Conservation (phyloP, 2,113 vertebrate genomes). For the Ammodytes dubius region DNA sequence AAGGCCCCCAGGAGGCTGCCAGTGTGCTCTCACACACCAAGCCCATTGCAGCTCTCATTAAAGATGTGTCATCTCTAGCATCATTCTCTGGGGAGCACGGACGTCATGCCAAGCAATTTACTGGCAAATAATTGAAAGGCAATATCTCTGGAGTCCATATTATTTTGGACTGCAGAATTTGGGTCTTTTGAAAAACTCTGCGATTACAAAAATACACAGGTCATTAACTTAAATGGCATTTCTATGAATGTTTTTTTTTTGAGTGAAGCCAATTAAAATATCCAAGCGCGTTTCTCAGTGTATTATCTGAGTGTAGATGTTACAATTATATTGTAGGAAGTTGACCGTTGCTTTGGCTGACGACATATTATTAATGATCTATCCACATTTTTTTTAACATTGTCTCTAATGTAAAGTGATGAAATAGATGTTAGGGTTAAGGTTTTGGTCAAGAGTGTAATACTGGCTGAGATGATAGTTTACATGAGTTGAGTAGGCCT, state of each 20-base stretch:
- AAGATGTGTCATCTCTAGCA: conserved; percentile 45
- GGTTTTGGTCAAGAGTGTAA: conserved; percentile 1
- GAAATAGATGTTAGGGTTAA: neutral
- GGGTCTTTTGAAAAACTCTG: conserved; percentile 23
- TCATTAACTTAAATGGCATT: conserved; percentile 11
- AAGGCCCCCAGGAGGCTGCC: conserved; percentile 36
- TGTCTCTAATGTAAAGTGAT: neutral
- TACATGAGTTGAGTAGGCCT: neutral
- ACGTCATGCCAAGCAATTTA: conserved; percentile 48
- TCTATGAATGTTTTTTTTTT: neutral
- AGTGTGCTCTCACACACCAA: conserved; percentile 46
- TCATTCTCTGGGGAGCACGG: conserved; percentile 24
- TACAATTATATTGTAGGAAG: neutral
- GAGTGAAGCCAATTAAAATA: neutral
- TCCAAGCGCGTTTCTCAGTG: neutral
- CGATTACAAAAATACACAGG: neutral
- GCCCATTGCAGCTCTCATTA: conserved; percentile 51
- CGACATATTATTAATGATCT: neutral
- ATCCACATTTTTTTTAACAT: neutral
- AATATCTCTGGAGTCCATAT: conserved; percentile 28
- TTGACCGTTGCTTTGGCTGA: neutral
- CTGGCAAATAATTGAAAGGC: conserved; percentile 28
- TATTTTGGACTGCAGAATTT: conserved; percentile 26
- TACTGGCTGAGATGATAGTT: neutral
- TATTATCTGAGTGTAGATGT: neutral